Base-by-base conservation (phyloP, 1,140 invertebrate species). In the Listronotus oregonensis region DNA sequence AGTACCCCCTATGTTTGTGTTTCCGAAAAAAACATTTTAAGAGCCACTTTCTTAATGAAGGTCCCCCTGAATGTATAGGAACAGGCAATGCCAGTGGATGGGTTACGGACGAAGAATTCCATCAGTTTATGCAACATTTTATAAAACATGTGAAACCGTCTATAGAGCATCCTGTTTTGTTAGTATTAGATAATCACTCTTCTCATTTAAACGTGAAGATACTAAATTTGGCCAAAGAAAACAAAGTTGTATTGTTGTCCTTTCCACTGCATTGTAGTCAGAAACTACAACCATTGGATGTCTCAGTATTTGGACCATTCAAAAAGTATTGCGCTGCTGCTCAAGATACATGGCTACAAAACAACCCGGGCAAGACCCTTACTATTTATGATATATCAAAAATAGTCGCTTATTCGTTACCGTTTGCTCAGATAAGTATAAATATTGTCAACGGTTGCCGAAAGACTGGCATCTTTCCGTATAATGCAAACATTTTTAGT, bases 241-340 rank as follows among this genome's bases (percentile, higher is more conserved):
- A 79, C 66, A 63, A 72, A 14, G 72, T 80, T 17, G 60, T 66
- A 60, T 64, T 79, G 64, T 67, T 84, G 6, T 78, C 81, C 49
- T 74, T 83, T 54, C 80, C 80, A 62, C 80, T 80, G 37, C 80
- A 82, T 64, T 78, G 73, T 15, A 78, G 75, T 17, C 79, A 82
- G 70, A 80, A 79, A 66, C 72, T 80, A 67, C 66, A 75, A 73
- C 8, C 74, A 79, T 17, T 77, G 82, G 51, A 54, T 37, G 46
- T 49, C 6, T 4, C 8, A 12, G 6, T 7, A 67, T n/a, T n/a
- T n/a, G n/a, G n/a, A n/a, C n/a, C n/a, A n/a, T n/a, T n/a, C n/a
- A n/a, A n/a, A n/a, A 74, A 63, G n/a, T 64, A 72, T 66, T 67
- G 76, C 40, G 72, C 71, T 57, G 0, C 75, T 11, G 67, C 71